Evolutionary conservation across 2,113 vertebrate species (phyloP), one percentile per base, ranked within the genome.

Genomic region (Myiagra hebetior): DNA sequence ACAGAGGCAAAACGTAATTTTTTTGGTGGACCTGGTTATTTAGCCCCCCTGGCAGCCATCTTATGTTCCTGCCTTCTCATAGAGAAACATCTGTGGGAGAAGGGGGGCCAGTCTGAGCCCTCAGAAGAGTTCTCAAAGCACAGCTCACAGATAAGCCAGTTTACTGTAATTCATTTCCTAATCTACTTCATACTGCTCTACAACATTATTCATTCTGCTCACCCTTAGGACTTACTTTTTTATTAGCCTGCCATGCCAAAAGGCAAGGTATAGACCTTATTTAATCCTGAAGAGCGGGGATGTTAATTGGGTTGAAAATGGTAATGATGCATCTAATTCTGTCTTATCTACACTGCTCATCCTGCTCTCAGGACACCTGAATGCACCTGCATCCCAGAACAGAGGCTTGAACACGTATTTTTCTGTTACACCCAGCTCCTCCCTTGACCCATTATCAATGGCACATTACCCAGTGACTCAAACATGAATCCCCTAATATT

Each of bases 251-350:
- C 37, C 24, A 14, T 79, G 37, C 65, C 41, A 76, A 62, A 93
- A 85, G 42, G 50, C 59, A 79, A 69, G 50, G 77, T 78, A 69
- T 55, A 55, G 50, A 60, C 73, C 33, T 91, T 91, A 91, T 59
- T 93, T 91, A 92, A 96, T 93, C 56, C 68, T 81, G 53, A 91
- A 68, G 60, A 95, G 56, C 14, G 0, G 69, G 26, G 16, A 84
- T 84, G 79, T 91, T 96, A 96, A 96, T 81, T 96, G 87, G 64
- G 60, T 92, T 89, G 83, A 94, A 94, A 95, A 94, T 57, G 60
- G 72, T 92, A 96, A 89, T 53, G 72, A 91, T 86, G 63, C 76
- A 60, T 94, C 83, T 82, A 88, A 92, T 91, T 94, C 56, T 90
- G 41, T 92, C 73, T 89, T 91, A 53, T 41, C 80, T 91, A 37